Conservation (phyloP, 2,888 invertebrate species). For the Linyphia triangularis region DNA sequence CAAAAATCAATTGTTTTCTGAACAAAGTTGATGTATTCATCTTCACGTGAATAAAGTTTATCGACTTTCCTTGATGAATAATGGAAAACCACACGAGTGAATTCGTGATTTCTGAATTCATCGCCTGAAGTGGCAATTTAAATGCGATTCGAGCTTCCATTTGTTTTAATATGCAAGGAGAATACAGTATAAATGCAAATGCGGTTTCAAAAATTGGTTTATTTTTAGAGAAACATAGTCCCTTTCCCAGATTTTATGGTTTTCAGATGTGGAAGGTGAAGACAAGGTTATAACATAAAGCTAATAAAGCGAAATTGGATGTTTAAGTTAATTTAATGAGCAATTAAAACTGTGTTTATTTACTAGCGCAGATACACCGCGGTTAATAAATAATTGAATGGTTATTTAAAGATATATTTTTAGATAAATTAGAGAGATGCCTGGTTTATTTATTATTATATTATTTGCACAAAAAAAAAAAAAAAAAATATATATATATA, state of each 20-base stretch:
- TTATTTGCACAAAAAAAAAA: no score
- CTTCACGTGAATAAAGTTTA: conserved; percentile 18
- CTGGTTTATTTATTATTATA: no score
- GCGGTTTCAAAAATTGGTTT: neutral
- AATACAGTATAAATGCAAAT: conserved; percentile 16
- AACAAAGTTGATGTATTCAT: neutral
- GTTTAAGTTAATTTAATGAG: neutral
- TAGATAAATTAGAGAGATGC: no score
- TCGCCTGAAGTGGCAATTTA: conserved; percentile 23
- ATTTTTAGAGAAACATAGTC: neutral
- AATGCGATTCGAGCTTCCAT: conserved; percentile 26
- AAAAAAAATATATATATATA: no score
- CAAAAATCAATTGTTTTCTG: no score
- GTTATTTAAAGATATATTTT: no score
- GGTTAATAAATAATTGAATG: no score
- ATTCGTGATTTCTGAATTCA: conserved; percentile 6
- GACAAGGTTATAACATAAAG: neutral
- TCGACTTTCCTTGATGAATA: conserved; percentile 35
- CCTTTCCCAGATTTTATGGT: no score
- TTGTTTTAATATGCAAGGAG: conserved; percentile 9
- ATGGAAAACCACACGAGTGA: conserved; percentile 30
- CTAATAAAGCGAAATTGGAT: neutral
- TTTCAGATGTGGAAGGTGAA: neutral
- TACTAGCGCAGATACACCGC: no score
- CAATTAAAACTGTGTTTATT: no score